Conservation (phyloP, 1,140 invertebrate species). For the Drosophila cardini region DNA sequence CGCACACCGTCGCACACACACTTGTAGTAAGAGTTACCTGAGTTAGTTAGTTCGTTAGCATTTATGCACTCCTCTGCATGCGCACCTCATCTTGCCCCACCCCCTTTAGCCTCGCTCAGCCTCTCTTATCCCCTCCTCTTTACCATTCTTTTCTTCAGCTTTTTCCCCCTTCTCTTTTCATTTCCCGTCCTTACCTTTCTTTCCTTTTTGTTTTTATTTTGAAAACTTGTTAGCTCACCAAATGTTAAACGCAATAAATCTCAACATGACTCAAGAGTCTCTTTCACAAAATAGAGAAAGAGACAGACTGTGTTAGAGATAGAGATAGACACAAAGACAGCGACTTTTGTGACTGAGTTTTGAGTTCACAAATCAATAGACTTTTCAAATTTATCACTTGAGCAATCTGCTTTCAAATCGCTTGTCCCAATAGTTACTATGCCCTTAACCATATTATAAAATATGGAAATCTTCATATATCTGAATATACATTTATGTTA, state of each 20-base stretch:
- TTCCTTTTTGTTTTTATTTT: constrained; percentile 14
- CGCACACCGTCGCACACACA: constrained; percentile 17
- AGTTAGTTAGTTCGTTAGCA: constrained; percentile 81
- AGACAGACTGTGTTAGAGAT: not conserved
- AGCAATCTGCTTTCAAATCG: not conserved
- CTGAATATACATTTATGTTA: no score
- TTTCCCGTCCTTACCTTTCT: not conserved
- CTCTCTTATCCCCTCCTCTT: not conserved
- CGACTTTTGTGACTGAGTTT: no score
- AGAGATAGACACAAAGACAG: no score
- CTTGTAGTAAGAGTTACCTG: constrained; percentile 58
- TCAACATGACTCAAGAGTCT: constrained; percentile 51
- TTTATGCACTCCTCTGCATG: constrained; percentile 72
- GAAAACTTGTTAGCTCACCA: constrained; percentile 58
- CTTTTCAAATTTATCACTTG: not conserved
- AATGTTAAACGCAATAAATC: constrained; percentile 69
- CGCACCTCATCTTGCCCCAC: constrained; percentile 18
- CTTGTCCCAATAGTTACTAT: no score
- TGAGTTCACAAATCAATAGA: constrained; percentile 1
- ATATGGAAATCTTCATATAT: no score
- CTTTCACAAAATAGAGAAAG: not conserved
- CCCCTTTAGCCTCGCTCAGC: not conserved
- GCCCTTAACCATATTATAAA: no score
- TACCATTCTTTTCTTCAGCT: not conserved
- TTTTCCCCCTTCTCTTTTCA: not conserved